Conservation (phyloP, 2,113 vertebrate genomes). For the Misgurnus mizolepis region DNA sequence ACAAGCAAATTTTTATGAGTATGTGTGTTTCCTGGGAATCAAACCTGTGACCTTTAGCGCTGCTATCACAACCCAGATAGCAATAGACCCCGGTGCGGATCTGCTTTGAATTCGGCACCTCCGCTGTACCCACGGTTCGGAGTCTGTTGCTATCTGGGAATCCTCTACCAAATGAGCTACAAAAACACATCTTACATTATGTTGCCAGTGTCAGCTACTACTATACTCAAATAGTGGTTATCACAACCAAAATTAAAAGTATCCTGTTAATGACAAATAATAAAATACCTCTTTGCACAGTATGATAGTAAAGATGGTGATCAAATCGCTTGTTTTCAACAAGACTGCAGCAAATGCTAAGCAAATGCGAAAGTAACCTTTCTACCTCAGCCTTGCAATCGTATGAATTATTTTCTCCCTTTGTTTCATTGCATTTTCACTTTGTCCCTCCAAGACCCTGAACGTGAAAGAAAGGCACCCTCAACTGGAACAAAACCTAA, state of each 20-base stretch:
- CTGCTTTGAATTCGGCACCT: too few species aligned
- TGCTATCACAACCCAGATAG: too few species aligned
- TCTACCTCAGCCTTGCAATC: constrained; percentile 43
- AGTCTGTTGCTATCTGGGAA: too few species aligned
- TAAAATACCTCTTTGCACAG: not conserved
- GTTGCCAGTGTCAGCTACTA: not conserved
- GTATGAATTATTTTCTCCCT: constrained; percentile 40
- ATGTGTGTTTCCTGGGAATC: too few species aligned
- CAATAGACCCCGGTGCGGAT: too few species aligned
- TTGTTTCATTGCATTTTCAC: constrained; percentile 41
- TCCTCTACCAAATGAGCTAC: too few species aligned
- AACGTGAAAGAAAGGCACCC: constrained; percentile 59
- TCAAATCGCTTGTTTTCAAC: constrained; percentile 22
- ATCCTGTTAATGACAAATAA: not conserved
- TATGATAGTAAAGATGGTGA: not conserved
- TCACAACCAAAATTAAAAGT: not conserved
- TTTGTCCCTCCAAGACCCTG: constrained; percentile 39
- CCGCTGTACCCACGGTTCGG: too few species aligned
- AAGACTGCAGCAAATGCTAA: constrained; percentile 59
- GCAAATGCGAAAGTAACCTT: constrained; percentile 44
- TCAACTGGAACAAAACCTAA: constrained; percentile 64
- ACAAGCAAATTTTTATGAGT: too few species aligned
- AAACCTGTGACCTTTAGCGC: too few species aligned
- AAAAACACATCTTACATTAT: not conserved
- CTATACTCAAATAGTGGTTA: not conserved